A percentile compares a stretch with the other conserved stretches of the same genome.
Conservation (phyloP, 2,113 vertebrate species). For the Thinocorus orbignyianus region DNA sequence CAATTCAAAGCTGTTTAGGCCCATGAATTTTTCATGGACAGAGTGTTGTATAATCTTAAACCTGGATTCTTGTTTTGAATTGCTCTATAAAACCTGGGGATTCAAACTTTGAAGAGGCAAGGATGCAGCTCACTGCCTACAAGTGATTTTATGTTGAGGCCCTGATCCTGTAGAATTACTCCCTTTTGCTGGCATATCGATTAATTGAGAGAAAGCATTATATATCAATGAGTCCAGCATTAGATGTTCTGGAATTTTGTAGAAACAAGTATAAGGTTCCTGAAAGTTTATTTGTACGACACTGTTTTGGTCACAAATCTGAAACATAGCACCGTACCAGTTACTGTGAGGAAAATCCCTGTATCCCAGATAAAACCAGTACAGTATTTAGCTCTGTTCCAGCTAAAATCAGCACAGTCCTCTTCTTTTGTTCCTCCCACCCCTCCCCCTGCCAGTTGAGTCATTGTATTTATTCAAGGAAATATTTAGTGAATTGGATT, state of each 20-base stretch:
- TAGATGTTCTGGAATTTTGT: not conserved
- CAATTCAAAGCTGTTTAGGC: not conserved
- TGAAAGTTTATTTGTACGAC: not conserved
- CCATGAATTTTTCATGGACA: not conserved
- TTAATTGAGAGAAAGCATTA: not conserved
- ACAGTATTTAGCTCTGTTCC: not conserved
- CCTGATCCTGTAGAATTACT: not conserved
- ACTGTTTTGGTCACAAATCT: not conserved
- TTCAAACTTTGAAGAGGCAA: not conserved
- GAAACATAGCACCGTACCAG: not conserved
- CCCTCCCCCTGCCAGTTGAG: accelerated
- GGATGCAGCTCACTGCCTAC: not conserved
- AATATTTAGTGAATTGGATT: not conserved
- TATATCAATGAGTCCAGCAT: not conserved
- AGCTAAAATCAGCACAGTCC: not conserved
- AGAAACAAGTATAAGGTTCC: not conserved
- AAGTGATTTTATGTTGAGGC: not conserved
- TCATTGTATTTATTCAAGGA: not conserved
- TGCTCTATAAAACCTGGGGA: not conserved
- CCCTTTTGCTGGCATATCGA: not conserved
- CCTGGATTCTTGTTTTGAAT: not conserved
- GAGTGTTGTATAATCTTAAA: not conserved
- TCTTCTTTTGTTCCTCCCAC: not conserved
- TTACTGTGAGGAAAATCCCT: not conserved
- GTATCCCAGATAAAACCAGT: not conserved